phyloP scores from a whole-genome alignment of 1,140 invertebrate genomes.

The Caenorhabditis latens region DNA sequence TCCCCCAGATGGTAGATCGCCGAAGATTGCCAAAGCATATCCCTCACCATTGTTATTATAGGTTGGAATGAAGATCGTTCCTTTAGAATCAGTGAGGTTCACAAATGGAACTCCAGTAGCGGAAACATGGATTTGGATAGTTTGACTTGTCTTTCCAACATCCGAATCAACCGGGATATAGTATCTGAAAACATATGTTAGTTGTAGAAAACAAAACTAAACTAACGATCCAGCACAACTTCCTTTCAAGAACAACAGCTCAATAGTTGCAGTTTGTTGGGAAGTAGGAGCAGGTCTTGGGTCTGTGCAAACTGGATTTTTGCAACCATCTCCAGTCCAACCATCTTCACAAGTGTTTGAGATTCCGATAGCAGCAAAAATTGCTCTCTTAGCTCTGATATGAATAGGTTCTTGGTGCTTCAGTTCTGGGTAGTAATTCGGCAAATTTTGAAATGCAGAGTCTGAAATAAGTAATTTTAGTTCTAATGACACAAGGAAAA shows the following conservation, averaged over 20 bases:
- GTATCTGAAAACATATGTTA: constrained; percentile 1
- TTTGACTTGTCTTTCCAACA: background rate
- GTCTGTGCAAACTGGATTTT: constrained; percentile 38
- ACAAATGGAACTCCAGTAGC: constrained; percentile 58
- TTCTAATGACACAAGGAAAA: background rate
- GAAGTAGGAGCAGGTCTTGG: constrained; percentile 22
- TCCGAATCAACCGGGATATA: constrained; percentile 54
- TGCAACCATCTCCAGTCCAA: constrained; percentile 66
- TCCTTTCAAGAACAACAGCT: constrained; percentile 30
- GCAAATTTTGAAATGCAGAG: constrained; percentile 39
- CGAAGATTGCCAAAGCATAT: constrained; percentile 14
- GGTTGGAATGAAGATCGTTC: constrained; percentile 12
- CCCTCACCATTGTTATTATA: background rate
- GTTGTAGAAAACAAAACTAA: background rate
- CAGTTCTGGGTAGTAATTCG: constrained; percentile 51
- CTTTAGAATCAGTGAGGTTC: constrained; percentile 56
- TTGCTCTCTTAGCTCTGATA: constrained; percentile 53
- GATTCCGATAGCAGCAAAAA: constrained; percentile 61
- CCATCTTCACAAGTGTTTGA: constrained; percentile 60
- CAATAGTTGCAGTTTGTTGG: constrained; percentile 27
- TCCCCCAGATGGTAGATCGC: constrained; percentile 56
- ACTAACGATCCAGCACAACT: constrained; percentile 16
- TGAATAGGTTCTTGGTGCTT: constrained; percentile 31
- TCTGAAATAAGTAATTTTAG: background rate
- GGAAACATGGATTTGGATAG: constrained; percentile 45